phyloP scores from a whole-genome alignment of 2,113 vertebrate species.

The Pantherophis guttatus region DNA sequence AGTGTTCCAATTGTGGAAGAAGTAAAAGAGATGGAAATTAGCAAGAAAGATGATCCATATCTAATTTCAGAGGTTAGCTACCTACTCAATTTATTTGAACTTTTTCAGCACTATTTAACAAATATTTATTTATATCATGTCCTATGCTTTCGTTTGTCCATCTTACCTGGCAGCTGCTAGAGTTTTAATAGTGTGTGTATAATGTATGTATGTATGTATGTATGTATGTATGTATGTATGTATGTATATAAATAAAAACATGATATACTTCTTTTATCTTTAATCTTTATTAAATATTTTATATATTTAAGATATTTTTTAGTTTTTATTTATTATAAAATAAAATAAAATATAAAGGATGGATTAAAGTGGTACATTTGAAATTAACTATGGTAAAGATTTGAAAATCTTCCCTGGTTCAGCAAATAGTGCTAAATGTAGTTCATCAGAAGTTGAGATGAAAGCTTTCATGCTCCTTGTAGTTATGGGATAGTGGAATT shows the following conservation, averaged over 20 bases:
- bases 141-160: neutral
- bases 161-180: neutral
- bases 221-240: neutral
- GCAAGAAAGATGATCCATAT: constrained; percentile 20
- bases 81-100: neutral
- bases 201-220: neutral
- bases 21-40: constrained; percentile 11
- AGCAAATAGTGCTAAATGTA: neutral
- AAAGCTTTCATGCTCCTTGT: neutral
- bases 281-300: neutral
- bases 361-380: neutral
- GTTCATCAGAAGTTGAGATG: neutral
- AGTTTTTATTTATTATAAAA: neutral
- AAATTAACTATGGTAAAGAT: neutral
- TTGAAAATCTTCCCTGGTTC: neutral
- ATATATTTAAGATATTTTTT: neutral
- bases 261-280: neutral
- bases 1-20: constrained; percentile 10
- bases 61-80: constrained; percentile 59
- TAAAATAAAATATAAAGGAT: neutral
- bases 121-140: neutral
- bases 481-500: neutral
- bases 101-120: neutral
- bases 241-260: neutral
- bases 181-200: neutral